Evolutionary conservation across 1,140 invertebrate genomes (phyloP).

Genomic region (Danaus melanippus): DNA sequence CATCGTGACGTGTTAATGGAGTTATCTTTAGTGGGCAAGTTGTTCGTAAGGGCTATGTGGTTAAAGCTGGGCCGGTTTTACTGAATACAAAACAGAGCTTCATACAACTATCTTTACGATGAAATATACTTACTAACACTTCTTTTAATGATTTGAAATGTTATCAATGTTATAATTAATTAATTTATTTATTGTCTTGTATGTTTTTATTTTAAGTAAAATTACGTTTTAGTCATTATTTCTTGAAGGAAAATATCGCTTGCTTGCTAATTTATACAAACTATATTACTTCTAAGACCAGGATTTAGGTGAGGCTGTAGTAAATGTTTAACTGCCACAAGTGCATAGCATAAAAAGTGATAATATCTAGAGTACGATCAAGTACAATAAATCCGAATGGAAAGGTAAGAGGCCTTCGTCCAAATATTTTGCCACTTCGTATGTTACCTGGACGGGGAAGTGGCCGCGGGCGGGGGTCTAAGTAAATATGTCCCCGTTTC

Average conservation of each 20-base stretch:
- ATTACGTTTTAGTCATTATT: too few relatives aligned
- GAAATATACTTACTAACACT: too few relatives aligned
- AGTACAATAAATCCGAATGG: slow-evolving; percentile 43
- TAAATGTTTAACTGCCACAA: neutral
- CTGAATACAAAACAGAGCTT: too few relatives aligned
- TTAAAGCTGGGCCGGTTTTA: slow-evolving; percentile 9
- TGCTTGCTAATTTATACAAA: too few relatives aligned
- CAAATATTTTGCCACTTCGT: slow-evolving; percentile 67
- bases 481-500: slow-evolving; percentile 70
- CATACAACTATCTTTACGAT: too few relatives aligned
- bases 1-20: slow-evolving; percentile 45
- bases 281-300: too few relatives aligned
- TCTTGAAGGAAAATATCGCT: too few relatives aligned
- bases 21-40: slow-evolving; percentile 48
- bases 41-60: slow-evolving; percentile 33
- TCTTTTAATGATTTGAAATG: too few relatives aligned
- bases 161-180: too few relatives aligned
- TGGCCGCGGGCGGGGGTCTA: slow-evolving; percentile 63
- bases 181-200: too few relatives aligned
- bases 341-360: slow-evolving; percentile 4
- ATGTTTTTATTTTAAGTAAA: too few relatives aligned
- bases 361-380: slow-evolving; percentile 7
- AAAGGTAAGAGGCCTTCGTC: slow-evolving; percentile 48
- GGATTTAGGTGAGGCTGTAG: too few relatives aligned
- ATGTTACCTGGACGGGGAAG: slow-evolving; percentile 65